phyloP scores from a whole-genome alignment of 2,888 invertebrate species.

The Mythimna vitellina region DNA sequence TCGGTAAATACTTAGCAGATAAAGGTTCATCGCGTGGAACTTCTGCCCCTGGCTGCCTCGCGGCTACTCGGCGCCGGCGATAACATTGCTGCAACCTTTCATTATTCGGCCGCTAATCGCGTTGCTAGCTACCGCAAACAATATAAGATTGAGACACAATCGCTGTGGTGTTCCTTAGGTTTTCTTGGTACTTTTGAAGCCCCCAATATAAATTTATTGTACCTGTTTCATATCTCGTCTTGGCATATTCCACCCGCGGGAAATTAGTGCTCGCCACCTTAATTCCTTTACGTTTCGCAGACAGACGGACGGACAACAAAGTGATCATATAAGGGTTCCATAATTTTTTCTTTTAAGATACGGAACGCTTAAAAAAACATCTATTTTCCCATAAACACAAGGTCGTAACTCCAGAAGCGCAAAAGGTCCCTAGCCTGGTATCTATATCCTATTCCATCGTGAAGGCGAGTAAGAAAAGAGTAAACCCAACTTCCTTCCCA shows the following conservation, averaged over 20 bases:
- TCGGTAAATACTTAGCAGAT: too few relatives aligned
- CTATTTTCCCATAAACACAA: background rate
- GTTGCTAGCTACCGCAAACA: background rate
- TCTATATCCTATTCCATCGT: background rate
- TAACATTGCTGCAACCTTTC: conserved; percentile 18
- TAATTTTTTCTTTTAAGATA: too few relatives aligned
- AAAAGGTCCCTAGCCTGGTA: conserved; percentile 2
- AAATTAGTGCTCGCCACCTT: too few relatives aligned
- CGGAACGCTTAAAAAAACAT: too few relatives aligned
- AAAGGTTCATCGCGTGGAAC: background rate
- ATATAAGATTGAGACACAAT: background rate
- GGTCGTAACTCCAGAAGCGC: conserved; percentile 59
- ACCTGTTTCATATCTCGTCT: too few relatives aligned
- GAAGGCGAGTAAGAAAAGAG: background rate
- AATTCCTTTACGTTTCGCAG: too few relatives aligned
- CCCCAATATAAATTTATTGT: too few relatives aligned
- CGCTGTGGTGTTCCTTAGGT: conserved; percentile 12
- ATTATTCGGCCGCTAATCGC: conserved; percentile 22
- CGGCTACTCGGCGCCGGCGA: background rate
- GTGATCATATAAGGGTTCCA: too few relatives aligned
- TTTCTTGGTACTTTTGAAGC: background rate
- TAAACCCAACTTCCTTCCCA: background rate
- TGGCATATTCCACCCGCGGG: too few relatives aligned
- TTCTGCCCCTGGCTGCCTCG: background rate
- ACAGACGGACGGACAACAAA: too few relatives aligned